phyloP scores from a whole-genome alignment of 1,140 invertebrate species.

The Megalopta genalis region DNA sequence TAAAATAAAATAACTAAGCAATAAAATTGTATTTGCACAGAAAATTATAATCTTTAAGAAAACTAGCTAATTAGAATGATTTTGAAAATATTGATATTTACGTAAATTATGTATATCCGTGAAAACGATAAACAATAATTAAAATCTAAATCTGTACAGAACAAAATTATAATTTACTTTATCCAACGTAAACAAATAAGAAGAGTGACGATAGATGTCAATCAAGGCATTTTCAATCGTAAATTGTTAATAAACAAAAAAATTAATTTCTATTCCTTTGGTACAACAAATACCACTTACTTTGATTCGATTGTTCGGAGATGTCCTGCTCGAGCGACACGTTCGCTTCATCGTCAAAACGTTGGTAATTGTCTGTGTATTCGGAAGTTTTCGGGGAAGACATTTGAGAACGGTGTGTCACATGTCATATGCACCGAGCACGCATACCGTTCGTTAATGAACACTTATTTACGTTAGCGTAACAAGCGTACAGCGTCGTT shows the following conservation, averaged over 20 bases:
- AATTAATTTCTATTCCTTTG: neutral
- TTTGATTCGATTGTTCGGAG: constrained; percentile 64
- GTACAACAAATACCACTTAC: constrained; percentile 56
- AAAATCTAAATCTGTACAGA: neutral
- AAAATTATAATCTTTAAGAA: too few relatives aligned
- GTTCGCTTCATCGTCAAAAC: constrained; percentile 67
- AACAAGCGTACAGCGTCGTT: neutral
- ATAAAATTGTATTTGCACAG: too few relatives aligned
- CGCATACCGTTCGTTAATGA: constrained; percentile 10
- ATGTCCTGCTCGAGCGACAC: constrained; percentile 56
- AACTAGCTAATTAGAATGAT: constrained; percentile 5
- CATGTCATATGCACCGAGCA: constrained; percentile 21
- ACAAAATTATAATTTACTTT: neutral
- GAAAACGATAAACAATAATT: neutral
- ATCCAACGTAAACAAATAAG: constrained; percentile 34
- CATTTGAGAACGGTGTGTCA: constrained; percentile 55
- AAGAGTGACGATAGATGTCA: neutral
- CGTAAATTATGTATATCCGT: neutral
- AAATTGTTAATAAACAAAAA: neutral
- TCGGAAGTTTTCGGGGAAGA: constrained; percentile 57
- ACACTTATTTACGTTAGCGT: neutral
- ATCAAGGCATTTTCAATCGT: neutral
- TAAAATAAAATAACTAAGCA: constrained; percentile 26
- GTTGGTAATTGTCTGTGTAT: constrained; percentile 68
- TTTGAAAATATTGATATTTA: constrained; percentile 9